These are phyloP conservation scores for Cyprinus carpio DNA, from an alignment of 2,113 vertebrate genomes.

Conservation along the genomic window DNA sequence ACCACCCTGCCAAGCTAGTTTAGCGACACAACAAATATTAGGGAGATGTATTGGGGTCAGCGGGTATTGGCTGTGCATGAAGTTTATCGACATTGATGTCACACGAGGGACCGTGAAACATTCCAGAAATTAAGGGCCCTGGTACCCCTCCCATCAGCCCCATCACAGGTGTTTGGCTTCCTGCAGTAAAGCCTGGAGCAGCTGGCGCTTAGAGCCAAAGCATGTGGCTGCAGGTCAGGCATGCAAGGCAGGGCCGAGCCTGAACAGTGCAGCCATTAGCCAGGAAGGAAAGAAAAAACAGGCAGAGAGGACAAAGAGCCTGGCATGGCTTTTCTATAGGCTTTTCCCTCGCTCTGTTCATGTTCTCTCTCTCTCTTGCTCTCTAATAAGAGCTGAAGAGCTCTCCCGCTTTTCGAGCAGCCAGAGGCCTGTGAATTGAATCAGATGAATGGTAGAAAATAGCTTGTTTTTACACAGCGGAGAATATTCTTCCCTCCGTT, in stretches of 20 bases:
- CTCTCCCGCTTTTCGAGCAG: slow-evolving; percentile 49
- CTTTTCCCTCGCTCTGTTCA: background rate
- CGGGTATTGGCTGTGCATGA: background rate
- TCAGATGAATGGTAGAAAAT: slow-evolving; percentile 23
- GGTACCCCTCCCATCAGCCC: slow-evolving; percentile 5
- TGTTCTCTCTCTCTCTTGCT: slow-evolving; percentile 38
- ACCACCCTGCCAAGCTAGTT: background rate
- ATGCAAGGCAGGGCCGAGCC: slow-evolving; percentile 2
- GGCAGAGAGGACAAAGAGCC: slow-evolving; percentile 33
- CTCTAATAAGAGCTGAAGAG: slow-evolving; percentile 30
- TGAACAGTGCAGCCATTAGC: background rate
- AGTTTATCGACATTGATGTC: slow-evolving; percentile 8
- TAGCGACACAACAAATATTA: background rate
- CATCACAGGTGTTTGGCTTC: slow-evolving; percentile 41
- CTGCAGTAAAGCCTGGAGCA: slow-evolving; percentile 37
- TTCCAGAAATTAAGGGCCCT: slow-evolving; percentile 23
- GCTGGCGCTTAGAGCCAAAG: slow-evolving; percentile 19
- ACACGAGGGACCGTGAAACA: background rate
- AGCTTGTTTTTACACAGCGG: slow-evolving; percentile 13
- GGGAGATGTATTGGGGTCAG: background rate
- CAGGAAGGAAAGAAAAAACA: background rate
- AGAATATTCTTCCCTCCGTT: slow-evolving; percentile 1
- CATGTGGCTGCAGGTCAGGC: slow-evolving; percentile 18
- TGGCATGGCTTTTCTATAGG: slow-evolving; percentile 49
- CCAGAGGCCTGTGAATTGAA: slow-evolving; percentile 13